Conservation (phyloP, 2,888 invertebrate species). For the Catocala sponsa region DNA sequence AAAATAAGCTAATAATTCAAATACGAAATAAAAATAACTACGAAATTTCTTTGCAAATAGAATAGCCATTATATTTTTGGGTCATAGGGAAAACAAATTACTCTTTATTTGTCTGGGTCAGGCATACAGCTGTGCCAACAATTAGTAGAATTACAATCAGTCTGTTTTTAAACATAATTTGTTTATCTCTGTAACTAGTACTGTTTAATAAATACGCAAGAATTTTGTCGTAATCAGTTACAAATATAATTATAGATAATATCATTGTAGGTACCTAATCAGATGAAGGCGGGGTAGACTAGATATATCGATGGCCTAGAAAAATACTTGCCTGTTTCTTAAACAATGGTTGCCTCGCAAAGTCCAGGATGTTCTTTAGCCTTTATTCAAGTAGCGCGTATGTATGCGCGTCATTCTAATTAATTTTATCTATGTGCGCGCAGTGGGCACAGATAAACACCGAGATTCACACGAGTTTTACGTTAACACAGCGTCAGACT, state of each 20-base stretch:
- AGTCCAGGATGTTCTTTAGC: slow-evolving; percentile 19
- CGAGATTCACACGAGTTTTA: slow-evolving; percentile 50
- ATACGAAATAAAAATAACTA: too few species aligned
- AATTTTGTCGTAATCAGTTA: slow-evolving; percentile 2
- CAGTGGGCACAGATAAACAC: slow-evolving; percentile 42
- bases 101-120: not conserved
- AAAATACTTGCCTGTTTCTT: not conserved
- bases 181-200: slow-evolving; percentile 1
- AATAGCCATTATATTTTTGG: too few species aligned
- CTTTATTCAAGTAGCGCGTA: not conserved
- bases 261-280: not conserved
- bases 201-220: not conserved
- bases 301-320: slow-evolving; percentile 14
- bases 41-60: too few species aligned
- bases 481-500: slow-evolving; percentile 52
- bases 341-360: slow-evolving; percentile 28
- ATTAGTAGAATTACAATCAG: not conserved
- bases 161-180: slow-evolving; percentile 1
- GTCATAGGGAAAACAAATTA: too few species aligned
- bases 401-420: slow-evolving; percentile 35
- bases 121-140: not conserved
- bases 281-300: slow-evolving; percentile 11
- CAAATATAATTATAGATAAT: slow-evolving; percentile 3
- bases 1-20: too few species aligned
- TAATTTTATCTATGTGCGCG: slow-evolving; percentile 32